Base-by-base conservation (phyloP, 1,140 invertebrate species). In the Trichonephila inaurata region DNA sequence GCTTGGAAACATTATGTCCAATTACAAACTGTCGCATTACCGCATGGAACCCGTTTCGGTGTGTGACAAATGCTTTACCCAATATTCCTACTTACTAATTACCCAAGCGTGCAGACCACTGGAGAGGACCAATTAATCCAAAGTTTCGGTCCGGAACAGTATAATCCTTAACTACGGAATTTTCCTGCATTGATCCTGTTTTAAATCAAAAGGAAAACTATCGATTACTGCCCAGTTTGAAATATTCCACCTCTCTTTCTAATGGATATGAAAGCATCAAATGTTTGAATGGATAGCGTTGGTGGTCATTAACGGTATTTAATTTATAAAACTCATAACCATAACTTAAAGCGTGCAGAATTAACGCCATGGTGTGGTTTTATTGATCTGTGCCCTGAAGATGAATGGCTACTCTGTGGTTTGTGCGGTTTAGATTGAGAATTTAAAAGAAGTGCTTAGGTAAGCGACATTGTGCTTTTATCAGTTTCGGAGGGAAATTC, bases 191-290 rank as follows among this genome's bases (percentile, higher is more conserved):
- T 85, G 82, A 85, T 85, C 82, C 82, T 24, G 58, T 85, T 85
- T 85, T 85, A 85, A 85, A 85, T 85, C 82, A 77, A 77, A 60
- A 58, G 82, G 40, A 60, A 51, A 60, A 85, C 82, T 60, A 85
- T 85, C 51, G 82, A 85, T 85, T 85, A 51, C 14, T 2, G 19
- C 82, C 58, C 58, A 12, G 44, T 85, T 85, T 85, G 44, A 85
- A 85, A 85, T 85, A 85, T 85, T 60, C 82, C 82, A 44, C 82
- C 44, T 85, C 82, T 28, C 51, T 85, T 85, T 85, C 82, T 85
- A 85, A 85, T 85, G 82, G 58, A 85, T 85, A 85, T 60, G 82
- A 85, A 85, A 85, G 82, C 58, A 85, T 85, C 82, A 85, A 85
- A 60, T 85, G 58, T 85, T 85, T 58, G 82, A 85, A 85, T 58